These are phyloP conservation scores for Aphelocoma californica DNA, from an alignment of 2,797 vertebrate species.

Conservation along the genomic window DNA sequence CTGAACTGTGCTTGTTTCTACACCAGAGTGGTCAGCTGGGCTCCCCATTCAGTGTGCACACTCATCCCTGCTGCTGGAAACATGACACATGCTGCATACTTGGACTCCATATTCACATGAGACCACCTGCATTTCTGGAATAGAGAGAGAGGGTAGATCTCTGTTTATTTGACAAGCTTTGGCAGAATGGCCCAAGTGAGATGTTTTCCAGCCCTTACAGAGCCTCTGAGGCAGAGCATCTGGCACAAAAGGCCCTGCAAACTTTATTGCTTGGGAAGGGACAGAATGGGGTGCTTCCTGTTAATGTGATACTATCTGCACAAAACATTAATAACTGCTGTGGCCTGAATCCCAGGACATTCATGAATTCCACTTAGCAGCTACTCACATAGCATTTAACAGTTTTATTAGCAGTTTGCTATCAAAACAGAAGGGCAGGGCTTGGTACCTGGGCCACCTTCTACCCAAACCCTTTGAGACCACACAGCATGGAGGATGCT, in stretches of 20 bases:
- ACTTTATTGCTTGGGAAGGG: not conserved
- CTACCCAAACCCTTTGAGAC: not conserved
- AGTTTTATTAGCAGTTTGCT: not conserved
- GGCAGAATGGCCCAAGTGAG: not conserved
- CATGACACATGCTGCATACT: accelerated
- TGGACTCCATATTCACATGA: not conserved
- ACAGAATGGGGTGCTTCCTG: not conserved
- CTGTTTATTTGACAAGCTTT: not conserved
- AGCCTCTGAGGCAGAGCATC: not conserved
- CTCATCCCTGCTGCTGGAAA: not conserved
- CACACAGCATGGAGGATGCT: not conserved
- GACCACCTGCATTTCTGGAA: not conserved
- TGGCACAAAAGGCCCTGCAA: not conserved
- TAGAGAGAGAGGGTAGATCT: not conserved
- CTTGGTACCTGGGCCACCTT: not conserved
- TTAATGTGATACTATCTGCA: not conserved
- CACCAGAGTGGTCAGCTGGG: not conserved
- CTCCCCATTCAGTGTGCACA: not conserved
- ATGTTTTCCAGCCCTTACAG: not conserved
- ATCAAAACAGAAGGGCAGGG: not conserved
- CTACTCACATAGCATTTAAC: not conserved
- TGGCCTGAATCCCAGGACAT: not conserved
- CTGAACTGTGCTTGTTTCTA: not conserved
- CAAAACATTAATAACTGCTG: not conserved
- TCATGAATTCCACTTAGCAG: not conserved